Evolutionary conservation across 2,797 vertebrate genomes (phyloP).

Genomic region (Parauchenoglanis ngamensis): DNA sequence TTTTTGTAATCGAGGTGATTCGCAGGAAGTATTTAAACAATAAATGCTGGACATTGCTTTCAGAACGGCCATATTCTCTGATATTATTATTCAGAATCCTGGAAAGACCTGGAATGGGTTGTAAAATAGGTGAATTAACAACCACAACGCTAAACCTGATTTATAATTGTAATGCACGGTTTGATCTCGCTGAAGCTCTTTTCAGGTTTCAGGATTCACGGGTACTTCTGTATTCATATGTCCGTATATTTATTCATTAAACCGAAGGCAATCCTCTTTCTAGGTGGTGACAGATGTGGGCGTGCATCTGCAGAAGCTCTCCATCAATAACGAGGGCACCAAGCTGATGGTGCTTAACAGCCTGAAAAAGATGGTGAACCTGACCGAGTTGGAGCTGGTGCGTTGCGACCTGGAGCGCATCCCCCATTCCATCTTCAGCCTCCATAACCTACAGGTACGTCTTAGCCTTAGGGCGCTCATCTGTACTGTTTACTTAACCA

Average conservation of each 20-base stretch:
- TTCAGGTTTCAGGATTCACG: not conserved
- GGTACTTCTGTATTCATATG: not conserved
- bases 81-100: too few species aligned
- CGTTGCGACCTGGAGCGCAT: conserved; percentile 96
- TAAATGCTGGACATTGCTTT: not conserved
- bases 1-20: not conserved
- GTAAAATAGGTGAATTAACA: not conserved
- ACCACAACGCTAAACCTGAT: too few species aligned
- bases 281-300: conserved; percentile 93
- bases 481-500: not conserved
- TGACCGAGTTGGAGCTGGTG: conserved; percentile 92
- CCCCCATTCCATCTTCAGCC: conserved; percentile 92
- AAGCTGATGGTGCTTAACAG: conserved; percentile 98
- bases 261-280: not conserved
- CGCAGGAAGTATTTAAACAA: not conserved
- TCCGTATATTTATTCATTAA: not conserved
- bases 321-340: conserved; percentile 96
- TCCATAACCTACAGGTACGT: conserved; percentile 69
- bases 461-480: not conserved
- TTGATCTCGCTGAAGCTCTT: not conserved
- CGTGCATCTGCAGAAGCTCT: conserved; percentile 94
- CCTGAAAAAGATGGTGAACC: conserved; percentile 98
- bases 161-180: not conserved
- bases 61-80: not conserved
- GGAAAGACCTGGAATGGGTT: not conserved